Evolutionary conservation across 2,113 vertebrate species (phyloP), one percentile per base, ranked within the genome.

Genomic region (Pygoscelis adeliae): DNA sequence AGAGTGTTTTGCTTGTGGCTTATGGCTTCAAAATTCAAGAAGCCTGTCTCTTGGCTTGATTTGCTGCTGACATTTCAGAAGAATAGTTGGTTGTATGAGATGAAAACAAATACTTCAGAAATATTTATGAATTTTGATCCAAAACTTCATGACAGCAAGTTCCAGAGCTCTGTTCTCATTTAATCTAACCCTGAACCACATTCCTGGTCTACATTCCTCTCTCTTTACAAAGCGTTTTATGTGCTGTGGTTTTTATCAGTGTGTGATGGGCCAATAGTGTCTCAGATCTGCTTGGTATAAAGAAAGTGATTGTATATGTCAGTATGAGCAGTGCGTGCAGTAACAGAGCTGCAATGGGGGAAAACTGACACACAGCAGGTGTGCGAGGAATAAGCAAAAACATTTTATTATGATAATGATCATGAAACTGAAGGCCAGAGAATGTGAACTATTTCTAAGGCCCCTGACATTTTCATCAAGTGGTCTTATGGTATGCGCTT

Each of bases 301-400:
- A 83, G 82, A 66, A 73, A 76, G 42, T 38, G 82, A 52, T 58
- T 70, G 40, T 79, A 13, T 40, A 11, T 72, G 71, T 83, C 50
- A 40, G 66, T 44, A 5, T 30, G 52, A 72, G 55, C 80, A 52
- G 59, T 29, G 42, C 5, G 2, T 26, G 71, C 0, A 0, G 46
- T 74, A 66, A 82, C 1, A 20, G 76, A 81, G 47, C 86, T 78
- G 88, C 65, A 8, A 1, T 78, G 86, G 73, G 38, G 52, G 79
- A 74, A 95, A 97, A 95, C 86, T 97, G 97, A 96, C 94, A 95
- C 90, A 91, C 80, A 97, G 95, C 97, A 97, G 97, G 97, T 96
- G 96, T 92, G 92, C 89, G 52, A 89, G 56, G 66, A 97, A 89
- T 84, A 95, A 92, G 89, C 61, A 96, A 89, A 95, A 90, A 52